Base-by-base conservation (phyloP, 2,888 invertebrate species). In the Ichneumon xanthorius region DNA sequence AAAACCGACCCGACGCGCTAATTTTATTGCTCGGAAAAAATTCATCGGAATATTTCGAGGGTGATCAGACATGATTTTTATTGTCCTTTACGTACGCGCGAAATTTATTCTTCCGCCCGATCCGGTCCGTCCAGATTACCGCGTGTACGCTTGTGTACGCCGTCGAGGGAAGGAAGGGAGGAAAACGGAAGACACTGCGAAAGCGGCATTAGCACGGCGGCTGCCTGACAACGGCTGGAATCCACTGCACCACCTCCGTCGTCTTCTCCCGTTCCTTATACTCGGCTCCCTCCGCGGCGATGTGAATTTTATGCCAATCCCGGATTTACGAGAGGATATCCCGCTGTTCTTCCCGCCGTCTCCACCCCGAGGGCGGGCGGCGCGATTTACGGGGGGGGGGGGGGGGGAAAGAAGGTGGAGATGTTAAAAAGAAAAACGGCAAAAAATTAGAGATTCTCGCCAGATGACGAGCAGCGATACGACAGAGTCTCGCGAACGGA, bases 291-390 rank as follows among this genome's bases (percentile, higher is more conserved):
- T 75, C 45, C 45, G 37, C 45, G n/a, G 63, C 76, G 71, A 82
- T 82, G 82, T 53, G 82, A 82, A 76, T 76, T 82, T 82, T 76
- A 82, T 76, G 71, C 65, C 82, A 71, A 82, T 82, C 71, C 82
- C 76, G 76, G 82, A 82, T 82, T 82, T 77, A 82, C 82, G 82
- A 82, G 82, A 82, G 76, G 76, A 82, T 82, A 77, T 75, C 33
- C 81, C 75, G 82, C 70, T 77, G 37, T 63, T 30, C 55, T 33
- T 55, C 86, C 71, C 67, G 61, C 50, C 40, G 72, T 33, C 50
- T 63, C 53, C 71, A 48, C 79, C 84, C 26, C 58, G 68, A 19
- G 55, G 14, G 71, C 53, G 14, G 68, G 61, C 77, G 19, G 53
- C 37, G 33, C 65, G 30, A 33, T 70, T 71, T 30, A 63, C 19